Percentiles rank a stretch among this genome's conserved stretches.
These are phyloP conservation scores for Sitobion miscanthi DNA, from an alignment of 1,140 invertebrate species.

Conservation along the genomic window DNA sequence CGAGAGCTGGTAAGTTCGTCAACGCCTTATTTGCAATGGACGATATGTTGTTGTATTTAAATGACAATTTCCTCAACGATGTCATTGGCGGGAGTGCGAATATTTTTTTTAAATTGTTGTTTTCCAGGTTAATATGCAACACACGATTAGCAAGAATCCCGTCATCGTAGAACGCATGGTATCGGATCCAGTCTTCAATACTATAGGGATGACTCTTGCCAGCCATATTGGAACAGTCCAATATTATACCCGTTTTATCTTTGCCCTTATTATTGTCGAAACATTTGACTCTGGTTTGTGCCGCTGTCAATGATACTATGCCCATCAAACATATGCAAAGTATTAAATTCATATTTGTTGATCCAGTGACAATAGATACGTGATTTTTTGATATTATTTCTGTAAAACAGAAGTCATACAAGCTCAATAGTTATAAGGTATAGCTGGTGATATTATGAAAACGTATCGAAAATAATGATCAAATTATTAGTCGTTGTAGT, in stretches of 20 bases:
- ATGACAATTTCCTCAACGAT: constrained; percentile 45
- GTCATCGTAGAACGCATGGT: not conserved
- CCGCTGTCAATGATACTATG: not conserved
- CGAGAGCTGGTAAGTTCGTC: not conserved
- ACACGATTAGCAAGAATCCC: not conserved
- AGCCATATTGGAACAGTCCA: constrained; percentile 30
- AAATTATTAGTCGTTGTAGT: not conserved
- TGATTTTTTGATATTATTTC: not conserved
- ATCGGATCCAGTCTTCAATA: constrained; percentile 1
- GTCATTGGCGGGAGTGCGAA: not conserved
- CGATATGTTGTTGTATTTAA: constrained; percentile 47
- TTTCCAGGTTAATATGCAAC: not conserved
- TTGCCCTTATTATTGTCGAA: not conserved
- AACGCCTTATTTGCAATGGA: not conserved
- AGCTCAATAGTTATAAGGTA: not conserved
- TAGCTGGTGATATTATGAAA: not conserved
- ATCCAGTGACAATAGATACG: not conserved
- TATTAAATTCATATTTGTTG: not conserved
- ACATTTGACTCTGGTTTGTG: constrained; percentile 34
- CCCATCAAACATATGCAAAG: not conserved
- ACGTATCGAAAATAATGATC: not conserved
- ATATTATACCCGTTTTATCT: not conserved
- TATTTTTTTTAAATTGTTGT: not conserved
- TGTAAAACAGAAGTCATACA: not conserved
- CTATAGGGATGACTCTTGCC: not conserved